phyloP scores from a whole-genome alignment of 2,797 vertebrate species.

The Ptychadena robeensis region DNA sequence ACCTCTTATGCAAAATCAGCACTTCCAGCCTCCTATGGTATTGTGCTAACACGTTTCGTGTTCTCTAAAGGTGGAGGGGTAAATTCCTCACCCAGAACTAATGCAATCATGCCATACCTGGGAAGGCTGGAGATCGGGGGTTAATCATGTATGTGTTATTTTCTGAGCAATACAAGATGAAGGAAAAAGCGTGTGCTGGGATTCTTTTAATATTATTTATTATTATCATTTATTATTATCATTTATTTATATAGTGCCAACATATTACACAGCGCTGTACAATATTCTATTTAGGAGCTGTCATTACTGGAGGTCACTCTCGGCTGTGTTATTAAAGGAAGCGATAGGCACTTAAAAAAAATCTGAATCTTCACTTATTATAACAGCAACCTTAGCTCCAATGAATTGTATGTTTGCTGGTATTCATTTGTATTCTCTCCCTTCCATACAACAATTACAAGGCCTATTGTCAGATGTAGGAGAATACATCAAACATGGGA shows the following conservation, averaged over 20 bases:
- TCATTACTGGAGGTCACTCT: no score
- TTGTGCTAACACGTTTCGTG: slow-evolving; percentile 1
- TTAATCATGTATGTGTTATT: not conserved
- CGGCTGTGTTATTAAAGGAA: no score
- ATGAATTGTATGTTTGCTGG: not conserved
- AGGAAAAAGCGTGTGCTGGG: no score
- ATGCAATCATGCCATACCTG: not conserved
- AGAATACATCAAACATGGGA: no score
- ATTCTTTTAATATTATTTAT: not conserved
- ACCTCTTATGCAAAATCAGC: slow-evolving; percentile 86
- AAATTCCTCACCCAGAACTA: slow-evolving; percentile 7
- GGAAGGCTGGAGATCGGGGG: not conserved
- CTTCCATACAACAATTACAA: no score
- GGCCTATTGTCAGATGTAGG: no score
- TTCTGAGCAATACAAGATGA: not conserved
- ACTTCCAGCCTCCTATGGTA: slow-evolving; percentile 82
- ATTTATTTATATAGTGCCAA: no score
- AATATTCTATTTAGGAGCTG: no score
- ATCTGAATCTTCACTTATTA: not conserved
- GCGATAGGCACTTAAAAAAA: not conserved
- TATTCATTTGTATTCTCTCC: not conserved
- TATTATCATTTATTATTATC: no score
- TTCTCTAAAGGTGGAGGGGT: not conserved
- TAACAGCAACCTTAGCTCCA: not conserved
- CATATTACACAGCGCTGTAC: no score